A percentile compares a stretch with the other conserved stretches of the same genome.
Conservation (phyloP, 35 echinoderm and acorn worm genomes). For the Strongylocentrotus purpuratus region DNA sequence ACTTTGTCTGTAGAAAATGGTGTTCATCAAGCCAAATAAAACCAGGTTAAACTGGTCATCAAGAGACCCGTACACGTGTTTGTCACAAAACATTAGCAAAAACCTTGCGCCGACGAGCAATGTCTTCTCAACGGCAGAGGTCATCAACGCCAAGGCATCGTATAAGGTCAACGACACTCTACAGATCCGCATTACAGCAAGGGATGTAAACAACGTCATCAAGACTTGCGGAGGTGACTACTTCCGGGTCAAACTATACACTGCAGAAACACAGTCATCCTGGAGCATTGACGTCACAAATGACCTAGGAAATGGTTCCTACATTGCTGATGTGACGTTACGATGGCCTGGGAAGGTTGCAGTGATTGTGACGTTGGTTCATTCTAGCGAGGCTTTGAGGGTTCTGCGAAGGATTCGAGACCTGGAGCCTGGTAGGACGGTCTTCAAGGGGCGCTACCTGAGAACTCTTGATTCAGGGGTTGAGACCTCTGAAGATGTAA, state of each 20-base stretch:
- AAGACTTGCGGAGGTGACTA: neutral
- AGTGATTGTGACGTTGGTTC: neutral
- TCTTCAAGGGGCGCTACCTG: neutral
- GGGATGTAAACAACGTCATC: neutral
- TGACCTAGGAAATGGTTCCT: neutral
- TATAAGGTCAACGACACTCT: neutral
- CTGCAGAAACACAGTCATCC: neutral
- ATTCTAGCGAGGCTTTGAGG: neutral
- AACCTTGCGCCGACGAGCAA: neutral
- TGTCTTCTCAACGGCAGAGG: neutral
- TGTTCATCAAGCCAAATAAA: too few relatives aligned
- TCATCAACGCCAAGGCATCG: neutral
- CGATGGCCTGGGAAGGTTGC: neutral
- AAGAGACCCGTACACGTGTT: too few relatives aligned
- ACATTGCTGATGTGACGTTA: neutral
- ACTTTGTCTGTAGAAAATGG: too few relatives aligned
- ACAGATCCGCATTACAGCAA: neutral
- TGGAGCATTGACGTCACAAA: neutral
- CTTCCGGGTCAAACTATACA: conserved; percentile 20
- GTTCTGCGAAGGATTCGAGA: neutral
- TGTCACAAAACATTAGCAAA: too few relatives aligned
- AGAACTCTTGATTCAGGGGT: neutral
- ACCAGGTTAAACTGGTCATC: too few relatives aligned
- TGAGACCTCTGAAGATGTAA: neutral
- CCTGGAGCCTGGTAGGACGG: neutral